A percentile compares a stretch with the other conserved stretches of the same genome.
These are phyloP conservation scores for Leptopterna dolabrata DNA, from an alignment of 2,888 invertebrate genomes.

Conservation along the genomic window DNA sequence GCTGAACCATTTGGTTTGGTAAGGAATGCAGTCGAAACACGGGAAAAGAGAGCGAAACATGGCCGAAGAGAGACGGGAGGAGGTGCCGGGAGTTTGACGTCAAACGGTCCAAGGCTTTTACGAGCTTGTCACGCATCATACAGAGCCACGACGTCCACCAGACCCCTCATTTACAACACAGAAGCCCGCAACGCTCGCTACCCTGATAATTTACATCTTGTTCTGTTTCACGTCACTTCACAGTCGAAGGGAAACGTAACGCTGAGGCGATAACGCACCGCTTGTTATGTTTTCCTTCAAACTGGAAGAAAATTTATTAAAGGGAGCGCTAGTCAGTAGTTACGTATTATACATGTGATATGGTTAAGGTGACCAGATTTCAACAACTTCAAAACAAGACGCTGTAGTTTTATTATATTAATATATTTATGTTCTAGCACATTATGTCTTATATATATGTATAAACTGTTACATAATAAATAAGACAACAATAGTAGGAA, in stretches of 20 bases:
- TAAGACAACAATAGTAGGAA: too few relatives aligned
- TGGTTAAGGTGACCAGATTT: too few relatives aligned
- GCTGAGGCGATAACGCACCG: background rate
- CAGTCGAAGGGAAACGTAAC: background rate
- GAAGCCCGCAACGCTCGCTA: background rate
- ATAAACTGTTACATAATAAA: too few relatives aligned
- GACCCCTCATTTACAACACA: slow-evolving; percentile 8
- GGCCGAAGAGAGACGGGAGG: background rate
- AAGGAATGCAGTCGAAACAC: background rate
- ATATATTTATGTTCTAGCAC: too few relatives aligned
- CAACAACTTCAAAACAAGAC: too few relatives aligned
- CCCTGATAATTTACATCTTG: background rate
- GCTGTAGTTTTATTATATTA: too few relatives aligned
- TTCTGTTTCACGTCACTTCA: background rate
- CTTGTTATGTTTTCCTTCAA: background rate
- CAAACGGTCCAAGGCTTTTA: slow-evolving; percentile 29
- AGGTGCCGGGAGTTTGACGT: background rate
- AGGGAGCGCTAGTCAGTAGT: too few relatives aligned
- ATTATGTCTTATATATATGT: too few relatives aligned
- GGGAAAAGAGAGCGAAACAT: background rate
- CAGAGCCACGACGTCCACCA: background rate
- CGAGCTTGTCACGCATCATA: slow-evolving; percentile 38
- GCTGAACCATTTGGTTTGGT: too few relatives aligned
- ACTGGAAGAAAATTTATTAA: too few relatives aligned
- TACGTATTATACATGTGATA: too few relatives aligned